Conservation (phyloP, 2,113 vertebrate genomes). For the Notothenia coriiceps region DNA sequence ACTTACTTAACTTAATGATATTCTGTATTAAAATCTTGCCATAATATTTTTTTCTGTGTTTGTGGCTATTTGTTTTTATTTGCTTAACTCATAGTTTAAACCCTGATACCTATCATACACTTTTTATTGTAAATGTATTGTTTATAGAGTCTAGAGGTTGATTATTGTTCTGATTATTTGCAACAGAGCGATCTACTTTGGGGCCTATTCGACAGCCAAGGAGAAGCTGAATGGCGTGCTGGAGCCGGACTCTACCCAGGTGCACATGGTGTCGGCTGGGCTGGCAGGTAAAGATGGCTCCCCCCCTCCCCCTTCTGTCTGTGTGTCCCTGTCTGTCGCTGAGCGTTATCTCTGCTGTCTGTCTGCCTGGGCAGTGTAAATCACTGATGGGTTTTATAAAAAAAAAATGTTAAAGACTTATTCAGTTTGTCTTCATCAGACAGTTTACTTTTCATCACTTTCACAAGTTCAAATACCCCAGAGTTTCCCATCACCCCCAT, state of each 20-base stretch:
- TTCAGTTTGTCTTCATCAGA: slow-evolving; percentile 45
- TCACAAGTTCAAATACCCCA: slow-evolving; percentile 30
- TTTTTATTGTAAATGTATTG: background rate
- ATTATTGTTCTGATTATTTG: slow-evolving; percentile 3
- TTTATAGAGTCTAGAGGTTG: background rate
- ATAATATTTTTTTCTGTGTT: background rate
- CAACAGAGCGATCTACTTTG: slow-evolving; percentile 98
- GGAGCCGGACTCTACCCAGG: slow-evolving; percentile 94
- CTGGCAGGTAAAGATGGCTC: slow-evolving; percentile 92
- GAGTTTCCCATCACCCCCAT: slow-evolving; percentile 4
- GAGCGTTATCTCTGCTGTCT: slow-evolving; percentile 30
- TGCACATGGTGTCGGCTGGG: slow-evolving; percentile 98
- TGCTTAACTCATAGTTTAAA: background rate
- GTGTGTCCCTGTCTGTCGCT: slow-evolving; percentile 39
- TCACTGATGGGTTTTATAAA: slow-evolving; percentile 56
- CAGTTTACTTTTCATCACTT: slow-evolving; percentile 32
- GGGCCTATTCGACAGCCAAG: slow-evolving; percentile 96
- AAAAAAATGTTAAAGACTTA: slow-evolving; percentile 22
- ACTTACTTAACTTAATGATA: background rate
- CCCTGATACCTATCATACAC: background rate
- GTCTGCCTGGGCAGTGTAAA: slow-evolving; percentile 47
- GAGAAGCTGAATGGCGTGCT: slow-evolving; percentile 93
- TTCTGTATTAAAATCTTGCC: background rate
- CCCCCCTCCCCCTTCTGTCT: slow-evolving; percentile 48
- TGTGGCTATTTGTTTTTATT: background rate